A percentile compares a stretch with the other conserved stretches of the same genome.
Evolutionary conservation across 2,113 vertebrate species (phyloP).

Genomic region (Otus sunia): DNA sequence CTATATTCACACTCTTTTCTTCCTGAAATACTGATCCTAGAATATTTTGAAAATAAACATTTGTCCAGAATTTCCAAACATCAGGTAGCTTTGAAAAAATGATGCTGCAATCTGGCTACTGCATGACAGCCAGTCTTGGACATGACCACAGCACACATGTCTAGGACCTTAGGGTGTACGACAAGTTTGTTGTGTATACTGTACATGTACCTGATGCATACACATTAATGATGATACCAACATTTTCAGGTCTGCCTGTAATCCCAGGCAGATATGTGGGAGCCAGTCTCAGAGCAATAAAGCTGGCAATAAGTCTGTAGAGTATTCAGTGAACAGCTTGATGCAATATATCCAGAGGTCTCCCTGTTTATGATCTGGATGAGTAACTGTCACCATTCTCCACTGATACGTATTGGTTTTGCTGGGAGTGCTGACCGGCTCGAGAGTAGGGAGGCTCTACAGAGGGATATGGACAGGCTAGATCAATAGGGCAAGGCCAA

Average conservation of each 20-base stretch:
- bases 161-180: neutral
- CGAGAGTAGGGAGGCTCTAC: no score
- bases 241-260: neutral
- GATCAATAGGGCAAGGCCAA: no score
- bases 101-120: neutral
- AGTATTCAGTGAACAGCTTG: neutral
- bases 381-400: neutral
- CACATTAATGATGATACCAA: neutral
- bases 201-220: neutral
- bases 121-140: neutral
- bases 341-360: neutral
- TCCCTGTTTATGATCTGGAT: neutral
- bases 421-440: no score
- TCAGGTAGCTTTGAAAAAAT: neutral
- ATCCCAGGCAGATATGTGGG: neutral
- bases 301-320: neutral
- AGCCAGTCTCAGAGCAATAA: neutral
- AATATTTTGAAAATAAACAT: neutral
- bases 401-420: neutral
- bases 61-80: neutral
- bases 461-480: no score
- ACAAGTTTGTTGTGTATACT: neutral
- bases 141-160: neutral
- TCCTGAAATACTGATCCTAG: neutral
- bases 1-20: neutral